Conservation (phyloP, 2,888 invertebrate species). For the Rhabditoides inermis region DNA sequence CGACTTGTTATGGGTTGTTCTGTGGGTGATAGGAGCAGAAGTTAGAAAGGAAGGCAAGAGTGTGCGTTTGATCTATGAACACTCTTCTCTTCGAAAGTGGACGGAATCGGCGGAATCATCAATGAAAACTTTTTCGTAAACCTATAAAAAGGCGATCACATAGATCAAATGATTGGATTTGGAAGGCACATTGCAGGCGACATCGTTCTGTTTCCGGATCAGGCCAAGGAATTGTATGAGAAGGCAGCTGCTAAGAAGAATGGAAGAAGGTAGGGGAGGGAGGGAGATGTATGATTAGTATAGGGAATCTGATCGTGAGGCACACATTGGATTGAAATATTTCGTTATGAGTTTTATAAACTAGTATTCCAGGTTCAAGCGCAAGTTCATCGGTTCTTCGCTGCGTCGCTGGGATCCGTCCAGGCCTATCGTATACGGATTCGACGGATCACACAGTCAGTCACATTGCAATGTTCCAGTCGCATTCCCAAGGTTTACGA, state of each 20-base stretch:
- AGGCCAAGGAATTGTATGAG: conserved; percentile 42
- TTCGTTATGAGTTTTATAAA: neutral
- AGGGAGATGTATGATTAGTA: conserved; percentile 7
- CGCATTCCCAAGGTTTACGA: too few relatives aligned
- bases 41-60: too few relatives aligned
- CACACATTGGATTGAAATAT: neutral
- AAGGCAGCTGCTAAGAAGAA: too few relatives aligned
- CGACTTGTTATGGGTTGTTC: too few relatives aligned
- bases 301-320: neutral
- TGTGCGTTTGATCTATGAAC: too few relatives aligned
- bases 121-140: neutral
- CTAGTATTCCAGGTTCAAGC: conserved; percentile 5
- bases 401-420: conserved; percentile 48
- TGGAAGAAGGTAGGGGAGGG: too few relatives aligned
- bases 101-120: neutral
- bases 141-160: neutral
- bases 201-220: conserved; percentile 48
- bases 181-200: conserved; percentile 33
- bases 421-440: conserved; percentile 47
- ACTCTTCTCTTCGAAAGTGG: neutral
- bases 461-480: conserved; percentile 2
- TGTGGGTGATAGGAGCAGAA: too few relatives aligned
- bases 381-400: conserved; percentile 50
- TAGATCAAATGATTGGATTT: neutral
- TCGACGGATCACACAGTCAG: conserved; percentile 51